Evolutionary conservation across 35 echinoderm and acorn worm species (phyloP).

Genomic region (Apostichopus japonicus): DNA sequence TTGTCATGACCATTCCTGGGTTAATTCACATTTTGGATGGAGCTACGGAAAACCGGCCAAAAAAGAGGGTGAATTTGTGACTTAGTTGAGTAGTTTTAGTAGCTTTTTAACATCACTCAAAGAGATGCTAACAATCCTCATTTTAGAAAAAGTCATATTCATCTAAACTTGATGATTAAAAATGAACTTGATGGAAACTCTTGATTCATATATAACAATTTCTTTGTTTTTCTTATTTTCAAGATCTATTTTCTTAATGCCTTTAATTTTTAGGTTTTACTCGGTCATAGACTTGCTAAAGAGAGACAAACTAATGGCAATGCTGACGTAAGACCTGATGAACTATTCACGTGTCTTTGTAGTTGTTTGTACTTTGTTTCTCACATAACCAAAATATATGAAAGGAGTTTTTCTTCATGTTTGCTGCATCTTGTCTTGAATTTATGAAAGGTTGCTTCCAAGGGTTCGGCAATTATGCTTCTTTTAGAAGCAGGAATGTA

Average conservation of each 20-base stretch:
- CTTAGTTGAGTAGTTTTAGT: no score
- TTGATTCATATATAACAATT: not conserved
- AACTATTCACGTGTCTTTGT: not conserved
- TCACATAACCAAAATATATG: not conserved
- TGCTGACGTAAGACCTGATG: not conserved
- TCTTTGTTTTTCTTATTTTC: not conserved
- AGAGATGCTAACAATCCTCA: no score
- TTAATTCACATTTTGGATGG: no score
- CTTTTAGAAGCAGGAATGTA: no score
- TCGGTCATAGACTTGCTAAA: slow-evolving; percentile 65
- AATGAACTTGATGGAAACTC: not conserved
- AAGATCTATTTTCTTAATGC: not conserved
- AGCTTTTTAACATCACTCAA: no score
- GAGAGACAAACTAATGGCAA: slow-evolving; percentile 68
- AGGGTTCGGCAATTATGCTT: no score
- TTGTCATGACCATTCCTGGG: no score
- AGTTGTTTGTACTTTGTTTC: not conserved
- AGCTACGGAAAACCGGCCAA: no score
- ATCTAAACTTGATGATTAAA: not conserved
- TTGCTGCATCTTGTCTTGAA: not conserved
- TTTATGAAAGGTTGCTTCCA: not conserved
- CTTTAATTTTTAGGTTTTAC: slow-evolving; percentile 63
- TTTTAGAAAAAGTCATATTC: not conserved
- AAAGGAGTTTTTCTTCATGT: not conserved
- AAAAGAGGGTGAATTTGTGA: no score